phyloP scores from a whole-genome alignment of 2,797 vertebrate species.

The Argyrosomus regius region DNA sequence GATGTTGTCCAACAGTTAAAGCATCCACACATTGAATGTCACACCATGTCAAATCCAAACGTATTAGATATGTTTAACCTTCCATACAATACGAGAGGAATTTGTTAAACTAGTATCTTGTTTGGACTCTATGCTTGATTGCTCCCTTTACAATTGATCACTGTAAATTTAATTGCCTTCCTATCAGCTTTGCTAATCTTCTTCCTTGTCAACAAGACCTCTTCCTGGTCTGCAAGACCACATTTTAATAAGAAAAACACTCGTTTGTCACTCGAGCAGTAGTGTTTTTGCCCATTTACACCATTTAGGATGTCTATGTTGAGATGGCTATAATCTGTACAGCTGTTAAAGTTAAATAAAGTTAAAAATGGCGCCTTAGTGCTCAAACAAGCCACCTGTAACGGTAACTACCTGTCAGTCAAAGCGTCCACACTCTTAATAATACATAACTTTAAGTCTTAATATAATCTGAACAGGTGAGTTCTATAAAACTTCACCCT shows the following conservation, averaged over 20 bases:
- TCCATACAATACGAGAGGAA: neutral
- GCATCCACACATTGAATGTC: neutral
- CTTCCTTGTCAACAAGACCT: slow-evolving; percentile 71
- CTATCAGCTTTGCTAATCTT: slow-evolving; percentile 73
- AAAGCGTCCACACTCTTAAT: too few species aligned
- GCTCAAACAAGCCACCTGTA: too few species aligned
- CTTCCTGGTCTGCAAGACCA: slow-evolving; percentile 59
- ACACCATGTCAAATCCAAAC: slow-evolving; percentile 2
- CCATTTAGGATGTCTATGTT: slow-evolving; percentile 9
- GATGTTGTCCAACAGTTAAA: neutral
- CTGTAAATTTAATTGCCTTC: slow-evolving; percentile 68
- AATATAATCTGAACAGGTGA: too few species aligned
- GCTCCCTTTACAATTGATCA: slow-evolving; percentile 68
- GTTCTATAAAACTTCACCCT: neutral
- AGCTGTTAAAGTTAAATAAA: too few species aligned
- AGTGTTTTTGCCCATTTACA: slow-evolving; percentile 13
- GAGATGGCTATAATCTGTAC: neutral
- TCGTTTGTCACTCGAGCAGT: slow-evolving; percentile 46
- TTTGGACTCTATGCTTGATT: slow-evolving; percentile 61
- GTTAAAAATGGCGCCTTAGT: too few species aligned
- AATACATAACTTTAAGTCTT: too few species aligned
- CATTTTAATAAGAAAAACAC: slow-evolving; percentile 59
- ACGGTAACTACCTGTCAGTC: too few species aligned
- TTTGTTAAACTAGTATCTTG: slow-evolving; percentile 39
- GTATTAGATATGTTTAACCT: slow-evolving; percentile 1